Evolutionary conservation across 2,888 invertebrate species (phyloP).

Genomic region (Polydrusus tereticollis): DNA sequence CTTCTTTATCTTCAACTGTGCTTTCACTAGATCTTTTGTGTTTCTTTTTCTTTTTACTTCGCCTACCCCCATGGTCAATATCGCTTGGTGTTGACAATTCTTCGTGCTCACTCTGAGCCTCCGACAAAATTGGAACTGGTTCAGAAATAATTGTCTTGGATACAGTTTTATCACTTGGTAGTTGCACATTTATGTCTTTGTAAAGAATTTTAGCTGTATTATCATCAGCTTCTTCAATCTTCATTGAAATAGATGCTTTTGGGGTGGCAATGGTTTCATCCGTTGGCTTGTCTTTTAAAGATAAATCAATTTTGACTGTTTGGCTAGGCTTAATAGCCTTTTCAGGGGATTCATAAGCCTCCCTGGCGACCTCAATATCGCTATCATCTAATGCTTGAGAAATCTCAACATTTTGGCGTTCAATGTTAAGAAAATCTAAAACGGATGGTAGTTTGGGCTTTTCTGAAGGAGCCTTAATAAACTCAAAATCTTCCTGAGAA

Average conservation of each 20-base stretch:
- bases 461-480: background rate
- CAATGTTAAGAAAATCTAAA: slow-evolving; percentile 50
- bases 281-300: slow-evolving; percentile 67
- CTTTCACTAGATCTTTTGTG: slow-evolving; percentile 66
- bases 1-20: slow-evolving; percentile 50
- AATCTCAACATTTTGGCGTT: slow-evolving; percentile 43
- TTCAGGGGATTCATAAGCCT: slow-evolving; percentile 34
- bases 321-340: slow-evolving; percentile 57
- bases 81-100: slow-evolving; percentile 63
- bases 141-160: slow-evolving; percentile 22
- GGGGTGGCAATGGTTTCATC: slow-evolving; percentile 62
- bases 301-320: slow-evolving; percentile 62
- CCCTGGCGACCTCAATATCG: slow-evolving; percentile 30
- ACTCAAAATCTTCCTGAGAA: background rate
- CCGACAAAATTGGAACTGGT: slow-evolving; percentile 58
- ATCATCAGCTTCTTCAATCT: slow-evolving; percentile 57
- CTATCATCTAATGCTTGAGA: background rate
- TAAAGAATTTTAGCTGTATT: slow-evolving; percentile 59
- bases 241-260: slow-evolving; percentile 60
- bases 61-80: slow-evolving; percentile 69
- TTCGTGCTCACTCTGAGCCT: slow-evolving; percentile 62
- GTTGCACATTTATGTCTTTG: slow-evolving; percentile 61
- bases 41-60: slow-evolving; percentile 77
- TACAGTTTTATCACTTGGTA: slow-evolving; percentile 53
- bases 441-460: slow-evolving; percentile 27